Evolutionary conservation across 1,140 invertebrate species (phyloP), one percentile per base, ranked within the genome.

Genomic region (Harpegnathos saltator): DNA sequence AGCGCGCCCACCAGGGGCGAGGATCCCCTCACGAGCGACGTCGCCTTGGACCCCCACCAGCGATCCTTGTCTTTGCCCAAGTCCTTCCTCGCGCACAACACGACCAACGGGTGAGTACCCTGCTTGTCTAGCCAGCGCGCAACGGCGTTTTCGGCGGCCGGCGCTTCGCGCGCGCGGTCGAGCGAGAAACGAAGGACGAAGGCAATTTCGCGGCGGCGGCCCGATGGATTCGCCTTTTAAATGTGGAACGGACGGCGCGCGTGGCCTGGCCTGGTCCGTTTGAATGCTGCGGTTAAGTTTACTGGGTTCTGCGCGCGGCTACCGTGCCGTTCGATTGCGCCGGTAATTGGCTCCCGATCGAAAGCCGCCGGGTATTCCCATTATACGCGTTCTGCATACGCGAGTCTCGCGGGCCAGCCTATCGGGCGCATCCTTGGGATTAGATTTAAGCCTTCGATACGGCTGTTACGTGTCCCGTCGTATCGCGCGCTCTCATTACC

Each of bases 11-110:
- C 94, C 3, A 90, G 91, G 59, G 90, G 91, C 22, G 91, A 93
- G 63, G 88, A 93, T 68, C 89, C 89, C 24, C 77, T 91, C n/a
- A 71, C 91, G 1, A 88, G 81, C 1, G 92, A 94, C 17, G 90
- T 91, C 24, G 89, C 88, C 14, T 86, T 95, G 73, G 94, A 94
- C 65, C 91, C 94, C 12, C 95, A 96, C 73, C 95, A 96, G 84
- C 92, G 95, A 22, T 96, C 96, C 1, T 94, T 96, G 87, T 96
- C 96, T 1, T 89, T 96, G 83, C 96, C 96, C 3, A 96, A 96
- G 88, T 96, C 95, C 15, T 96, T 96, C 89, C 92, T 96, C 22
- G 93, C 95, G 1, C 94, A 94, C 58, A 92, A 95, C 81, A 89
- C 85, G 52, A 73, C 58, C 44, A 88, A 92, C 80, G 88, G 92